Base-by-base conservation (phyloP, 2,888 invertebrate genomes). In the Oligia latruncula region DNA sequence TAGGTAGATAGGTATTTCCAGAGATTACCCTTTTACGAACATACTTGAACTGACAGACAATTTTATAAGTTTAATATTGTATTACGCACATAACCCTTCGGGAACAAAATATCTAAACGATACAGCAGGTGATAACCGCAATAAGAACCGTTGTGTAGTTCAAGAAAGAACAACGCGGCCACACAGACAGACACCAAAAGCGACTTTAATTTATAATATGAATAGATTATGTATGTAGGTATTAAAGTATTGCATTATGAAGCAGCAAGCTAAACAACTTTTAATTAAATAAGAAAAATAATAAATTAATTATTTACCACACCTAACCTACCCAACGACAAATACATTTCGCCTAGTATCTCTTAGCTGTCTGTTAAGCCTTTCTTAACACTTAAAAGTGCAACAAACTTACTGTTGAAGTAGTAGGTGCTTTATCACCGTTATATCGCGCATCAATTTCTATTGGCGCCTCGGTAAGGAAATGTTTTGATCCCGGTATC, bases 401-500 rank as follows among this genome's bases (percentile, higher is more conserved):
- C 52, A 52, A 43, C 29, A 6, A 15, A 49, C 15, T 68, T n/a
- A n/a, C 17, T n/a, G 40, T 29, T 74, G 52, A 40, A 46, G 40
- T 17, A 75, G 23, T 49, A 35, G 4, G 9, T 55, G 17, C 71
- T 55, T 1, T 55, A 74, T 1, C 52, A 52, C 60, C 35, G 4
- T 23, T 74, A 40, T 58, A 20, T 58, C 71, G 66, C 46, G 64
- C 49, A 70, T 65, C 40, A 35, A 20, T 60, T 74, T 40, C n/a
- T 62, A 52, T 76, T 52, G 23, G 68, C 72, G 73, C 71, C 46
- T 55, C 43, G 67, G 43, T 17, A 70, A 58, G 49, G 71, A 67
- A 66, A 76, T 86, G 93, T 93, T 93, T 91, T 91, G 89, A 82
- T 82, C 77, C 77, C 78, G 76, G 93, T 93, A 81, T 83, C 92